These are phyloP conservation scores for Ornithoptera alexandrae DNA, from an alignment of 2,888 invertebrate species.

Conservation along the genomic window DNA sequence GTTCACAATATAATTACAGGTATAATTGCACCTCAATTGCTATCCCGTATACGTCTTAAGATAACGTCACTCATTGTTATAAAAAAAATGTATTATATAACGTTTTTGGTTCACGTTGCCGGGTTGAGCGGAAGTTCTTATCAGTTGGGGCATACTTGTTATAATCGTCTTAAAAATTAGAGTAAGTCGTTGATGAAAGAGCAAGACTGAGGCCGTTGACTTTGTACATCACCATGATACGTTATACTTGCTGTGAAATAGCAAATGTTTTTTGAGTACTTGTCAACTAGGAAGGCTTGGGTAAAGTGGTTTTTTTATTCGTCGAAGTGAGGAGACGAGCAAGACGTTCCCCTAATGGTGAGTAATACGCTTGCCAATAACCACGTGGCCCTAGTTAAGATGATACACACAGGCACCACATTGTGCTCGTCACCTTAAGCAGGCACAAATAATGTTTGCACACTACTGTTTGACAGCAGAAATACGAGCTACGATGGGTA, in stretches of 20 bases:
- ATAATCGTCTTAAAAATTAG: constrained; percentile 9
- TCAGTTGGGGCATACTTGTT: constrained; percentile 9
- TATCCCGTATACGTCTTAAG: background rate
- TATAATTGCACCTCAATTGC: background rate
- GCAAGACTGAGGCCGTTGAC: constrained; percentile 14
- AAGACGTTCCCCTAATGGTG: too few relatives aligned
- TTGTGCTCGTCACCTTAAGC: too few relatives aligned
- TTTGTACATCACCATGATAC: constrained; percentile 12
- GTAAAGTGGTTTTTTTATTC: too few relatives aligned
- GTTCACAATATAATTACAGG: background rate
- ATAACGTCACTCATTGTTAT: background rate
- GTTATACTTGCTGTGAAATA: constrained; percentile 4
- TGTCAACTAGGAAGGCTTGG: constrained; percentile 3
- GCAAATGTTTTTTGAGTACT: constrained; percentile 5
- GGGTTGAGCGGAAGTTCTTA: constrained; percentile 14
- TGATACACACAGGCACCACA: too few relatives aligned
- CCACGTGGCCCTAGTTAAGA: too few relatives aligned
- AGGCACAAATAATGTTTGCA: too few relatives aligned
- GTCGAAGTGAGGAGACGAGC: too few relatives aligned
- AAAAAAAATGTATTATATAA: constrained; percentile 5
- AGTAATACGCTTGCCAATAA: too few relatives aligned
- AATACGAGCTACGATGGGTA: too few relatives aligned
- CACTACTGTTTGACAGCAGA: too few relatives aligned
- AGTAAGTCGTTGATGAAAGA: background rate
- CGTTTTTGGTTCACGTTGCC: constrained; percentile 11